Evolutionary conservation across 1,140 invertebrate genomes (phyloP), one percentile per base, ranked within the genome.

Genomic region (Habropoda laboriosa): DNA sequence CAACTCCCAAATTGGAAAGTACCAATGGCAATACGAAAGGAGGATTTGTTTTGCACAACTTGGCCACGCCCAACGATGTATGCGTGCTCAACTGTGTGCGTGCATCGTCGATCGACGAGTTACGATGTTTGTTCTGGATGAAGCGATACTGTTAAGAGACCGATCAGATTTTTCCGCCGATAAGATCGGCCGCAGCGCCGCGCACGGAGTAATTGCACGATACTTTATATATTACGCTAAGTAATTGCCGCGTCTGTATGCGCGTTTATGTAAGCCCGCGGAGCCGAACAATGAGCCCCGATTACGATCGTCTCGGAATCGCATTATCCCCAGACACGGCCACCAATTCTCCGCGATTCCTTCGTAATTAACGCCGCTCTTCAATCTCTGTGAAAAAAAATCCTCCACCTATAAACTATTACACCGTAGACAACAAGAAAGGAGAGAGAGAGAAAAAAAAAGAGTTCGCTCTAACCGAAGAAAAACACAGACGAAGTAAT

Each of bases 141-240:
- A 35, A 53, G 45, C 61, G 40, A 49, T 83, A 83, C 78, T 51
- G 60, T 53, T 68, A 68, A 66, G 27, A 68, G 55, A 57, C 77
- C 81, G 70, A 83, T 71, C 63, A 58, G 76, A 84, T 82, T 57
- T 75, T 75, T 35, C 35, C 24, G n/a, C 10, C 16, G 82, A 82
- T 83, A 82, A 82, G 30, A 78, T 73, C 47, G 8, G 5, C 13
- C 53, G 40, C 21, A 35, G 42, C 76, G 57, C 38, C 60, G 60
- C n/a, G 13, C 60, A 32, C 60, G 12, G 60, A 81, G 71, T 75
- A 67, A 81, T 81, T 80, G 58, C 71, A 66, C 64, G 75, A 78
- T 78, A 78, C 75, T 78, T 70, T 71, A 71, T 78, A 78, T 32
- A 78, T 78, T 71, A 78, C 75, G 67, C 35, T 71, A 61, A 72